Percentiles rank a stretch among this genome's conserved stretches.
Evolutionary conservation across 1,140 invertebrate genomes (phyloP).

Genomic region (Vanessa tameamea): DNA sequence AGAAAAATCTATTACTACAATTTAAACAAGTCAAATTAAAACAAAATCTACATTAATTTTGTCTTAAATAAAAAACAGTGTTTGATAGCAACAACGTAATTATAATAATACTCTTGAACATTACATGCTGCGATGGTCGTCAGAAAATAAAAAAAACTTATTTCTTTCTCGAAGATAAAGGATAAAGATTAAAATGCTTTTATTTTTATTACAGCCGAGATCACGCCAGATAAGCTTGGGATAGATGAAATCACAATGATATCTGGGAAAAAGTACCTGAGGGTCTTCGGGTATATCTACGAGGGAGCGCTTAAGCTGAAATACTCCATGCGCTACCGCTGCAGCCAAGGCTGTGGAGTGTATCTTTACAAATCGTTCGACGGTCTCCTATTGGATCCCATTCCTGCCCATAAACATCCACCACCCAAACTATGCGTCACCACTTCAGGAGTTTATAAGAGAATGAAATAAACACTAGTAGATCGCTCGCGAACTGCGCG

Average conservation of each 20-base stretch:
- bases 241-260: conserved; percentile 42
- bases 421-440: conserved; percentile 33
- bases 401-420: conserved; percentile 45
- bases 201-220: conserved; percentile 19
- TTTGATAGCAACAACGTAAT: no score
- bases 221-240: neutral
- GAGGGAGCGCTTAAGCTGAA: conserved; percentile 26
- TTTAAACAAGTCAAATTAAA: no score
- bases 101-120: no score
- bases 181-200: no score
- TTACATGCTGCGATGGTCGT: no score
- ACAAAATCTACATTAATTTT: no score
- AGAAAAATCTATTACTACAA: no score
- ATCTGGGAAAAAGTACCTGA: conserved; percentile 43
- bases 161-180: no score
- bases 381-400: conserved; percentile 23
- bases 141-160: no score
- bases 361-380: conserved; percentile 35
- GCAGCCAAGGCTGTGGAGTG: conserved; percentile 47
- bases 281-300: conserved; percentile 48
- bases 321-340: conserved; percentile 35
- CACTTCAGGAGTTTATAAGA: conserved; percentile 34
- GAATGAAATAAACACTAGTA: no score
- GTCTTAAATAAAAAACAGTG: no score
- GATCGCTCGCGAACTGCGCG: no score